Percentiles rank a stretch among this genome's conserved stretches.
Conservation (phyloP, 2,113 vertebrate genomes). For the Steatornis caripensis region DNA sequence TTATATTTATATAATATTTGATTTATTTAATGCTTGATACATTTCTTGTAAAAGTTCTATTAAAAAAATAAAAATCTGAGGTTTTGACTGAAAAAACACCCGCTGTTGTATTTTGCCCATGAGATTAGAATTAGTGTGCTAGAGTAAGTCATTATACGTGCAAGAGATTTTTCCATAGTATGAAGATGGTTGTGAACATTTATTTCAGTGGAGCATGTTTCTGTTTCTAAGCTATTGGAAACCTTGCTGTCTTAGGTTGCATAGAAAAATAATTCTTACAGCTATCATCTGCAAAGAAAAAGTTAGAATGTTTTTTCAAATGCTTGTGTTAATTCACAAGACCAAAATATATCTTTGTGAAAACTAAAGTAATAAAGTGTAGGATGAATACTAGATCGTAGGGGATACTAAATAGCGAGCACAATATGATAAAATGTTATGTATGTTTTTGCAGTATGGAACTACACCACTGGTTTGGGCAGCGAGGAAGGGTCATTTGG, state of each 20-base stretch:
- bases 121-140: neutral
- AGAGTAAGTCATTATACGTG: neutral
- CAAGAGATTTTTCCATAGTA: neutral
- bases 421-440: neutral
- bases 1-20: neutral
- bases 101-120: neutral
- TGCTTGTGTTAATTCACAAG: neutral
- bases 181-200: neutral
- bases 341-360: neutral
- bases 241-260: neutral
- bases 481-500: conserved; percentile 90
- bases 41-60: neutral
- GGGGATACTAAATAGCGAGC: neutral
- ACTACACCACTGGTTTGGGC: conserved; percentile 97
- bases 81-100: neutral
- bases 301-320: neutral
- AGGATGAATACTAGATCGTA: neutral
- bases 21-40: neutral
- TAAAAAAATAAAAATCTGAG: neutral
- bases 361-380: neutral
- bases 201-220: neutral
- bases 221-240: neutral
- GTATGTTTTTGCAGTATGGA: conserved; percentile 81
- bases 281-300: neutral
- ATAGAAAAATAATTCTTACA: neutral